Percentiles rank a stretch among this genome's conserved stretches.
These are phyloP conservation scores for Nebria salina DNA, from an alignment of 2,888 invertebrate species.

Conservation along the genomic window DNA sequence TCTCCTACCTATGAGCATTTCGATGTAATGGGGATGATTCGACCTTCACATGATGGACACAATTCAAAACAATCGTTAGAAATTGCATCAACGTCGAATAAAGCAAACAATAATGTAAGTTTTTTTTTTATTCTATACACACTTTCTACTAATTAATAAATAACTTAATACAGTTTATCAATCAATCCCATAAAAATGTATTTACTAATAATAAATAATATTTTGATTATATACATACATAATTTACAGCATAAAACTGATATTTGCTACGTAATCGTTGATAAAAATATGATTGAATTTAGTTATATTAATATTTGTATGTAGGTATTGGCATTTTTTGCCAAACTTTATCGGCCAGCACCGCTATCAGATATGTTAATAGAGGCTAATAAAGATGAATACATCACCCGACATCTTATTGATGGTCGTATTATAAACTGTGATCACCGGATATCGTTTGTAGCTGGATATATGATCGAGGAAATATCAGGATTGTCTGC, in stretches of 20 bases:
- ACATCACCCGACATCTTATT: conserved; percentile 87
- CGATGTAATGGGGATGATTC: conserved; percentile 70
- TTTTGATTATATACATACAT: too few species aligned
- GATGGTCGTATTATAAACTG: conserved; percentile 90
- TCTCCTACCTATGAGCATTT: conserved; percentile 77
- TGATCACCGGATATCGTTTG: conserved; percentile 89
- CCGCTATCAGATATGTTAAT: conserved; percentile 73
- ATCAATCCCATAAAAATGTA: too few species aligned
- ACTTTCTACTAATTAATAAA: too few species aligned
- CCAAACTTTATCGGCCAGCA: conserved; percentile 75
- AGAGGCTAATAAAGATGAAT: conserved; percentile 82
- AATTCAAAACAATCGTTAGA: conserved; percentile 32
- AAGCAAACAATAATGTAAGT: conserved; percentile 52
- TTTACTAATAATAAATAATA: too few species aligned
- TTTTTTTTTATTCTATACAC: background rate
- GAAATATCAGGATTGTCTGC: conserved; percentile 90
- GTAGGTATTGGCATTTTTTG: conserved; percentile 76
- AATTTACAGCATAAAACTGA: too few species aligned
- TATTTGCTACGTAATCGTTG: too few species aligned
- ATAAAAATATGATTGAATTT: background rate
- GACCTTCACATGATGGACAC: conserved; percentile 53
- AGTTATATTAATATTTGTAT: conserved; percentile 45
- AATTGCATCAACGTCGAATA: conserved; percentile 16
- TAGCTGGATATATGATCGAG: conserved; percentile 88
- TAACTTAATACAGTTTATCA: too few species aligned